Base-by-base conservation (phyloP, 2,888 invertebrate species). In the Lasiommata megera region DNA sequence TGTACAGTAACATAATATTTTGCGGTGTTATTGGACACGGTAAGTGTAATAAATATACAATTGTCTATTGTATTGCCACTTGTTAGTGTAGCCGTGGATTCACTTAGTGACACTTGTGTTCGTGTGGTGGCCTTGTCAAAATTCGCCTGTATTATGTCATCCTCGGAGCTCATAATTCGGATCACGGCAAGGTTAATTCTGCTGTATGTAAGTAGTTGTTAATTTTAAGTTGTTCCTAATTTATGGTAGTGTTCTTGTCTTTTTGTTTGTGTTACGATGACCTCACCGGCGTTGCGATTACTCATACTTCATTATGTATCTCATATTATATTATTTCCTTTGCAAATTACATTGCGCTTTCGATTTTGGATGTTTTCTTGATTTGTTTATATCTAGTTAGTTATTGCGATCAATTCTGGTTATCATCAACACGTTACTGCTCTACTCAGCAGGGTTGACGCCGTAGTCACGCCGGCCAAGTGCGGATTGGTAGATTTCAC, bases 61-160 rank as follows among this genome's bases (percentile, higher is more conserved):
- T 54, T 57, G 55, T 57, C 36, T 7, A 52, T 47, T 56, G 61
- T 43, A 8, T 31, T 8, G 16, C 31, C 37, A 12, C 14, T 16
- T 29, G 46, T 29, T 66, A 68, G 67, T 67, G 37, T 55, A 60
- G 46, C 60, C 53, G 63, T 54, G 58, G 38, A 60, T 52, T 51
- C 43, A 54, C 60, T 46, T 61, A 58, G 51, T 51, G 52, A 52
- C 80, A 74, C 81, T 80, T 79, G 84, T 84, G 76, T 46, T 14
- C 71, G 61, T 71, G 69, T 62, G 60, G 70, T 77, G 77, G 76
- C 74, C 75, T 66, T 80, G 66, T 58, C 62, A 64, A 59, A 57
- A 54, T 56, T 46, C 31, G 29, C 46, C 46, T 51, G 55, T 60
- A 68, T 69, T 61, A 79, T 79, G 77, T 76, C 75, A 60, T 70